Conservation (phyloP, 2,888 invertebrate species). For the Leuctra nigra region DNA sequence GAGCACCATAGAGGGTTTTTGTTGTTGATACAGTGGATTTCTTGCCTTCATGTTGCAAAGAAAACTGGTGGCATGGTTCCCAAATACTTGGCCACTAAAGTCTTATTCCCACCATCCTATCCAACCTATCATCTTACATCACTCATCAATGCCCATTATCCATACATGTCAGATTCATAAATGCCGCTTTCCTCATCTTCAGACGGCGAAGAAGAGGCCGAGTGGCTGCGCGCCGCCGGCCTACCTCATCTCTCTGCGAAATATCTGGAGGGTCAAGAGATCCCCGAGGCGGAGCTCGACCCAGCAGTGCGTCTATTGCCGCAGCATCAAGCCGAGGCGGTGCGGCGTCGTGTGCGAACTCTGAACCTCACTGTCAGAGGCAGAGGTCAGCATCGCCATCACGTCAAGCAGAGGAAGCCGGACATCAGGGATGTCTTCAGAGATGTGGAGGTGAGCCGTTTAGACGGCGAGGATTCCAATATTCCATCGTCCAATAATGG, state of each 20-base stretch:
- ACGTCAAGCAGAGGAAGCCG: conserved; percentile 50
- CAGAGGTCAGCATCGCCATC: conserved; percentile 48
- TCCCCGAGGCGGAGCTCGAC: conserved; percentile 57
- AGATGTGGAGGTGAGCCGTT: conserved; percentile 62
- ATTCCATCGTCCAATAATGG: too few species aligned
- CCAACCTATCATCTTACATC: too few species aligned
- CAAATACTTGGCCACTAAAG: too few species aligned
- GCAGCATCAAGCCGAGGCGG: conserved; percentile 67
- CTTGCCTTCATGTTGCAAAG: too few species aligned
- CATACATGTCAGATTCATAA: too few species aligned
- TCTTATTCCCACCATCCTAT: too few species aligned
- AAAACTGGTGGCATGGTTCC: too few species aligned
- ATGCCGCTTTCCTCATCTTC: too few species aligned
- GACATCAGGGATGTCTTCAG: conserved; percentile 79
- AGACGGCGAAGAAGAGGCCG: conserved; percentile 72
- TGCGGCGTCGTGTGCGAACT: conserved; percentile 63
- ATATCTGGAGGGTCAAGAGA: conserved; percentile 61
- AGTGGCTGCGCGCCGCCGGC: conserved; percentile 69
- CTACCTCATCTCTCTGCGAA: conserved; percentile 62
- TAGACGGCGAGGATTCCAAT: too few species aligned
- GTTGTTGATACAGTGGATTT: too few species aligned
- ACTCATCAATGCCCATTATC: too few species aligned
- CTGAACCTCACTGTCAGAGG: conserved; percentile 69
- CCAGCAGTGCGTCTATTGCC: conserved; percentile 48
- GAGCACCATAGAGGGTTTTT: too few species aligned